phyloP scores from a whole-genome alignment of 2,888 invertebrate species.

The Ptychoptera contaminata region DNA sequence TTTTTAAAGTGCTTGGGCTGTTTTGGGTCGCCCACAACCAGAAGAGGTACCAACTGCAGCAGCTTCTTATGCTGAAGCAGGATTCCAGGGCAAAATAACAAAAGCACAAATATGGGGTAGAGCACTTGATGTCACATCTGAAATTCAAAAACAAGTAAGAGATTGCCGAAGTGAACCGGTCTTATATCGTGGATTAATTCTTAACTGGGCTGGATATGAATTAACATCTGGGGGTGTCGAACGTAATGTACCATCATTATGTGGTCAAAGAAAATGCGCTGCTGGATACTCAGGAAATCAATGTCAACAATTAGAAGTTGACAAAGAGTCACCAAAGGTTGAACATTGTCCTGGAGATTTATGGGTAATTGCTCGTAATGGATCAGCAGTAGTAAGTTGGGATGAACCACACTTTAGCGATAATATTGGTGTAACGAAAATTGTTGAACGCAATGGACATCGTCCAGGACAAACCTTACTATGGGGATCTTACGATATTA shows the following conservation, averaged over 20 bases:
- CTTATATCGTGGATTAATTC: slow-evolving; percentile 64
- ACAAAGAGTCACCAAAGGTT: slow-evolving; percentile 72
- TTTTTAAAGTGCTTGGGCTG: slow-evolving; percentile 67
- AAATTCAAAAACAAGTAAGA: slow-evolving; percentile 84
- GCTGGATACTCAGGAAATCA: slow-evolving; percentile 73
- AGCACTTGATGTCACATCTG: slow-evolving; percentile 78
- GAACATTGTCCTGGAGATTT: slow-evolving; percentile 87
- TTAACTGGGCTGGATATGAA: slow-evolving; percentile 92
- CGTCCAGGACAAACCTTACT: slow-evolving; percentile 73
- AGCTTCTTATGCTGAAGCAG: slow-evolving; percentile 63
- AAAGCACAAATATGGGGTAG: slow-evolving; percentile 91
- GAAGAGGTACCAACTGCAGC: slow-evolving; percentile 40
- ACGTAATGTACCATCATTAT: slow-evolving; percentile 78
- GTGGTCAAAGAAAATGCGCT: slow-evolving; percentile 78
- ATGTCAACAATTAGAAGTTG: slow-evolving; percentile 70
- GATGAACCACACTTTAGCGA: slow-evolving; percentile 84
- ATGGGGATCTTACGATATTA: slow-evolving; percentile 86
- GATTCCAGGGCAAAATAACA: slow-evolving; percentile 91
- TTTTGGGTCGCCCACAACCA: slow-evolving; percentile 75
- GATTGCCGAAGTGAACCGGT: slow-evolving; percentile 88
- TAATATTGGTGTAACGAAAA: slow-evolving; percentile 63
- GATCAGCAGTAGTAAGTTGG: slow-evolving; percentile 80
- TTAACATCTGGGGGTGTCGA: slow-evolving; percentile 78
- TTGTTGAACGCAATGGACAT: slow-evolving; percentile 74
- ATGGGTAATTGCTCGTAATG: slow-evolving; percentile 87